Evolutionary conservation across 2,888 invertebrate genomes (phyloP).

Genomic region (Boloria euphrosyne): DNA sequence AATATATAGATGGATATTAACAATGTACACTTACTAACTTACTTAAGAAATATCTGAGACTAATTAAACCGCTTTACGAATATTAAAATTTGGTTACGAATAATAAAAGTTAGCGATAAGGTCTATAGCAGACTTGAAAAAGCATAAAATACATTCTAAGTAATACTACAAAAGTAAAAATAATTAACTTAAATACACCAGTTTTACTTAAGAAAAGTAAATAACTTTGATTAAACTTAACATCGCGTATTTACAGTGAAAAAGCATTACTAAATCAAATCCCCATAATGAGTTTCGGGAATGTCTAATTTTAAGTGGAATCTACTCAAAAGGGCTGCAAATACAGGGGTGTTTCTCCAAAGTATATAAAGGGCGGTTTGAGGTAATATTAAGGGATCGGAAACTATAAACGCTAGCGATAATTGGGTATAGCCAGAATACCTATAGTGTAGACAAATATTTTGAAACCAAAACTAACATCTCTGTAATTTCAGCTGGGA

Average conservation of each 20-base stretch:
- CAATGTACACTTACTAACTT: too few relatives aligned
- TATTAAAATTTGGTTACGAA: too few relatives aligned
- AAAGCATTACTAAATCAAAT: conserved; percentile 11
- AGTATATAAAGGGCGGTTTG: conserved; percentile 1
- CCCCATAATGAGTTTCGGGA: not conserved
- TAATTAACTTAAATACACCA: not conserved
- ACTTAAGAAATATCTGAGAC: too few relatives aligned
- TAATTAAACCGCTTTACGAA: too few relatives aligned
- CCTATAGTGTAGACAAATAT: conserved; percentile 5
- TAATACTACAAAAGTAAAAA: too few relatives aligned
- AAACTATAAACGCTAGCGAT: conserved; percentile 15
- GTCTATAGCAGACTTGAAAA: too few relatives aligned
- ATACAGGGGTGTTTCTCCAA: not conserved
- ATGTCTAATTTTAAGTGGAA: conserved; percentile 5
- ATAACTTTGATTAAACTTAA: not conserved
- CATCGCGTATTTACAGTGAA: conserved; percentile 2
- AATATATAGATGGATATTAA: too few relatives aligned
- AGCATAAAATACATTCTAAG: too few relatives aligned
- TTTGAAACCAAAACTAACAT: too few relatives aligned
- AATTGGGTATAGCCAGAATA: conserved; percentile 6
- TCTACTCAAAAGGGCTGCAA: conserved; percentile 12
- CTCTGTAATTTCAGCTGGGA: too few relatives aligned
- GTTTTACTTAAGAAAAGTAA: not conserved
- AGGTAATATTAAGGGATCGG: conserved; percentile 8
- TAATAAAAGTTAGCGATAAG: too few relatives aligned